These are phyloP conservation scores for Drosophila paulistorum DNA, from an alignment of 1,140 invertebrate species.

Conservation along the genomic window DNA sequence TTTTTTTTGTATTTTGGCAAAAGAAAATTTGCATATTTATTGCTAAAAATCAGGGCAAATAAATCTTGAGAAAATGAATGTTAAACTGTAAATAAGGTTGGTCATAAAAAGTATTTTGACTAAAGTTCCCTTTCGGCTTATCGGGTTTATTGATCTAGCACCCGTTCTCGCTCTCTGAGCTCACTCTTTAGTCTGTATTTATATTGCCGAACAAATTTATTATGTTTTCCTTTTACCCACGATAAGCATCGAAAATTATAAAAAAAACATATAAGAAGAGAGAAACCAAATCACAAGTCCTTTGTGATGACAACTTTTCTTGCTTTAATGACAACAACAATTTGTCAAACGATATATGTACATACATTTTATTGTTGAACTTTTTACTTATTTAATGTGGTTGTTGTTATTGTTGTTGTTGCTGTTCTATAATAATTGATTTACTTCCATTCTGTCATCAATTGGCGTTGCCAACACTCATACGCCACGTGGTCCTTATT, in stretches of 20 bases:
- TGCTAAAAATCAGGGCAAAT: conserved; percentile 63
- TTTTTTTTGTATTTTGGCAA: conserved; percentile 19
- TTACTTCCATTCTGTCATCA: conserved; percentile 64
- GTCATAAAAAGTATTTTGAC: conserved; percentile 42
- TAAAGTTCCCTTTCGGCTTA: conserved; percentile 41
- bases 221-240: conserved; percentile 38
- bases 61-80: conserved; percentile 51
- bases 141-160: conserved; percentile 67
- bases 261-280: not conserved
- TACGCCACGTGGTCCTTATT: conserved; percentile 67
- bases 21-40: conserved; percentile 78
- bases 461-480: conserved; percentile 70
- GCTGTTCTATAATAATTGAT: conserved; percentile 71
- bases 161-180: conserved; percentile 2
- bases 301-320: conserved; percentile 65
- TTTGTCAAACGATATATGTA: conserved; percentile 59
- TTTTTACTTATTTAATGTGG: conserved; percentile 22
- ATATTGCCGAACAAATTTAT: conserved; percentile 67
- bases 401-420: conserved; percentile 13
- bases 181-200: conserved; percentile 40
- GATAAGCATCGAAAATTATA: conserved; percentile 4
- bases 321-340: conserved; percentile 63
- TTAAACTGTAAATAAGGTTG: conserved; percentile 58
- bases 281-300: conserved; percentile 45
- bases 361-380: conserved; percentile 13